Conservation (phyloP, 2,113 vertebrate genomes). For the Triplophysa dalaica region DNA sequence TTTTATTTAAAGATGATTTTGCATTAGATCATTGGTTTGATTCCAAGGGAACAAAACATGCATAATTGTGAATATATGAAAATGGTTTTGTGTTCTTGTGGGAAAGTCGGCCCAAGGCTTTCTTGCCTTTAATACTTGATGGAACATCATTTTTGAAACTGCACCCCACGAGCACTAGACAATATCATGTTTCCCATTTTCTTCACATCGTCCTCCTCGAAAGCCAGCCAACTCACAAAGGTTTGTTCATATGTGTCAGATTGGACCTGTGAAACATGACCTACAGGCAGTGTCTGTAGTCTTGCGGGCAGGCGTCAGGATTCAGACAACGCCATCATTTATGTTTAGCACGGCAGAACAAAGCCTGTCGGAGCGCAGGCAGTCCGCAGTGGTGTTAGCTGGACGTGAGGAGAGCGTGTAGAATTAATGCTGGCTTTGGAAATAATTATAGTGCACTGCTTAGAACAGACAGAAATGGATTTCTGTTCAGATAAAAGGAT, state of each 20-base stretch:
- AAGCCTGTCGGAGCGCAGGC: not conserved
- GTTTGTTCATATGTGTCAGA: not conserved
- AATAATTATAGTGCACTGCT: constrained; percentile 25
- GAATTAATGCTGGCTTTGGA: constrained; percentile 14
- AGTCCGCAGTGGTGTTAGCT: not conserved
- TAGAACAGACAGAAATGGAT: constrained; percentile 26
- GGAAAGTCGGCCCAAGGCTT: not conserved
- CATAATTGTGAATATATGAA: too few relatives aligned
- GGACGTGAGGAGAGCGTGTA: not conserved
- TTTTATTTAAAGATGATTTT: not conserved
- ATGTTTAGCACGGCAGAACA: not conserved
- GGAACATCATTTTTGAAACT: not conserved
- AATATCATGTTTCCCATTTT: constrained; percentile 11
- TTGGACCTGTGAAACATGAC: constrained; percentile 8
- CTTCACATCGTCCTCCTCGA: constrained; percentile 9
- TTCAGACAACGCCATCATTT: not conserved
- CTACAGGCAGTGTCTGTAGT: not conserved
- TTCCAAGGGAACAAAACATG: too few relatives aligned
- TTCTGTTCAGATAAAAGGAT: constrained; percentile 11
- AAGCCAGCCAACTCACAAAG: not conserved
- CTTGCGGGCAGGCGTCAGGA: not conserved
- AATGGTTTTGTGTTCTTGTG: too few relatives aligned
- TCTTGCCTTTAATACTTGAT: constrained; percentile 21
- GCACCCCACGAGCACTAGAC: not conserved
- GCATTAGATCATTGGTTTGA: too few relatives aligned